phyloP scores from a whole-genome alignment of 2,888 invertebrate genomes.

The Caenorhabditis sinica region DNA sequence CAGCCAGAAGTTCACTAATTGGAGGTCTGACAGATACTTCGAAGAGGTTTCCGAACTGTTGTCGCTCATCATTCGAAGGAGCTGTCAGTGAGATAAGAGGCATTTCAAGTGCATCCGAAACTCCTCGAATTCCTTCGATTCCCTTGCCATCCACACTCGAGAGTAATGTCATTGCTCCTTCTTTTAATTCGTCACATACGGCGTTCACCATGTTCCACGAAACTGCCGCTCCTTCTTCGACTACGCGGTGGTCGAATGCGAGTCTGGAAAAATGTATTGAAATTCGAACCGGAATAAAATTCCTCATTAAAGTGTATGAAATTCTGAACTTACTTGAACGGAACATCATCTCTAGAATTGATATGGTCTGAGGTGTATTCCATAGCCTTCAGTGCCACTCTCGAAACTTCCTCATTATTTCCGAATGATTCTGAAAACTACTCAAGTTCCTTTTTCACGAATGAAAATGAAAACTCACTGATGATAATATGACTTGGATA shows the following conservation, averaged over 20 bases:
- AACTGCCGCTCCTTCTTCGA: slow-evolving; percentile 70
- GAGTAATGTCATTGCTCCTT: slow-evolving; percentile 82
- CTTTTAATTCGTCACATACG: slow-evolving; percentile 82
- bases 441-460: background rate
- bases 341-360: slow-evolving; percentile 72
- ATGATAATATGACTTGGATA: slow-evolving; percentile 70
- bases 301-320: too few relatives aligned
- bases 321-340: slow-evolving; percentile 69
- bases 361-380: slow-evolving; percentile 74
- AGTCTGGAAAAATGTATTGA: slow-evolving; percentile 63
- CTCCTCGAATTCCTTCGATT: slow-evolving; percentile 71
- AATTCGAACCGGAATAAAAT: too few relatives aligned
- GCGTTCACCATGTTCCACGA: slow-evolving; percentile 75
- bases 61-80: slow-evolving; percentile 56
- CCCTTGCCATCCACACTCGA: slow-evolving; percentile 77
- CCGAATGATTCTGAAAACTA: slow-evolving; percentile 79
- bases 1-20: slow-evolving; percentile 95
- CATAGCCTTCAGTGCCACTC: slow-evolving; percentile 67
- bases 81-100: slow-evolving; percentile 71
- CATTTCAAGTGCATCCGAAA: slow-evolving; percentile 75
- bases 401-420: slow-evolving; percentile 73
- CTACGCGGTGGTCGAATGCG: slow-evolving; percentile 71
- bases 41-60: slow-evolving; percentile 72
- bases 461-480: slow-evolving; percentile 49
- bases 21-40: slow-evolving; percentile 91